These are phyloP conservation scores for Micrasema longulum DNA, from an alignment of 1,140 invertebrate species.

Conservation along the genomic window DNA sequence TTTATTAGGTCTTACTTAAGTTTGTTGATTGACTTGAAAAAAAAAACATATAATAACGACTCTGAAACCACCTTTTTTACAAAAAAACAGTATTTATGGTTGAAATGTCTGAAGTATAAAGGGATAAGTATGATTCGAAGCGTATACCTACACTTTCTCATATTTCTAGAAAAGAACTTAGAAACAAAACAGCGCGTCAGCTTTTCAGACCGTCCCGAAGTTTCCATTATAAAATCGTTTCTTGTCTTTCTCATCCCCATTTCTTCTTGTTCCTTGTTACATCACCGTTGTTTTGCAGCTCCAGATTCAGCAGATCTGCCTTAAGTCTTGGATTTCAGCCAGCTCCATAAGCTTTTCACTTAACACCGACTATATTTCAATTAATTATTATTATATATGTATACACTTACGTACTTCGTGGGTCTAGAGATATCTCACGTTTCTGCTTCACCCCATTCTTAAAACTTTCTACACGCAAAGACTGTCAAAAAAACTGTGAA, in stretches of 20 bases:
- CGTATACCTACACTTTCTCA: background rate
- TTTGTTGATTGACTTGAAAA: too few species aligned
- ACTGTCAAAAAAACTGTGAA: too few species aligned
- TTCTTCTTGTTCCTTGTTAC: background rate
- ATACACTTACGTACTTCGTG: too few species aligned
- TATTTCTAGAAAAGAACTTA: background rate
- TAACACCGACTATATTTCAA: conserved; percentile 54
- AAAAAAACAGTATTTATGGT: too few species aligned
- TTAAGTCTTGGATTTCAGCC: conserved; percentile 44
- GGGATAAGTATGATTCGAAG: too few species aligned
- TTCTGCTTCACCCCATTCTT: too few species aligned
- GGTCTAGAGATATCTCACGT: too few species aligned
- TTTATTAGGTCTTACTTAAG: too few species aligned
- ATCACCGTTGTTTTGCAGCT: conserved; percentile 3
- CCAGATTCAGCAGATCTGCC: conserved; percentile 37
- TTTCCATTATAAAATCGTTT: conserved; percentile 13
- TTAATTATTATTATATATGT: conserved; percentile 47
- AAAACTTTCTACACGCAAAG: too few species aligned
- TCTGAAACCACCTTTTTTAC: too few species aligned
- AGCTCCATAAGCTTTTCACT: conserved; percentile 53
- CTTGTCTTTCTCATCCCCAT: background rate
- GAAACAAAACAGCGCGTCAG: background rate
- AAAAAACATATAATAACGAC: too few species aligned
- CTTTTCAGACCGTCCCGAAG: background rate
- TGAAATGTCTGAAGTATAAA: too few species aligned